A percentile compares a stretch with the other conserved stretches of the same genome.
Conservation (phyloP, 2,888 invertebrate species). For the Sphinx pinastri region DNA sequence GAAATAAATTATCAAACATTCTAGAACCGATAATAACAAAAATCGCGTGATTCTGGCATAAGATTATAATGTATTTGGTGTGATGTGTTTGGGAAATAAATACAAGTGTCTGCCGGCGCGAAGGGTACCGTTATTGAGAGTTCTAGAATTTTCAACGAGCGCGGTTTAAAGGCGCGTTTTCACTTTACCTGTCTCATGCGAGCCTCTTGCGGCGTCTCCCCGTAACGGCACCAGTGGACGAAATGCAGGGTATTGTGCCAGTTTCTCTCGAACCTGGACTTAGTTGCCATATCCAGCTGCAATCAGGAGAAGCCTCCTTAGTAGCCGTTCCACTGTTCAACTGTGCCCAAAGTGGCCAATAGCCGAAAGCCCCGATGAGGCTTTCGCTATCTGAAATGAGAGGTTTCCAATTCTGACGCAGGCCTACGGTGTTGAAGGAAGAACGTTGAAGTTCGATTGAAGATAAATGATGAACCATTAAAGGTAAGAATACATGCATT, state of each 20-base stretch:
- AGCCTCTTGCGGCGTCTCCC: constrained; percentile 86
- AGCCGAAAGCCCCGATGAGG: constrained; percentile 76
- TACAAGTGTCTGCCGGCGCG: constrained; percentile 35
- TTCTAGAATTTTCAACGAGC: constrained; percentile 44
- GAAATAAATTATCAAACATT: constrained; percentile 22
- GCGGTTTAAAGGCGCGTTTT: constrained; percentile 34
- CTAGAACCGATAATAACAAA: constrained; percentile 35
- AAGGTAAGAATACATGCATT: constrained; percentile 63
- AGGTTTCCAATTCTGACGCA: constrained; percentile 82
- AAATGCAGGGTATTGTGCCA: constrained; percentile 88
- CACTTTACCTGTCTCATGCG: constrained; percentile 87
- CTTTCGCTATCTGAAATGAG: constrained; percentile 81
- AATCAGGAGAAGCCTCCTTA: constrained; percentile 83
- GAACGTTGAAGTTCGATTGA: constrained; percentile 58
- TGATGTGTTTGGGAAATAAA: constrained; percentile 28
- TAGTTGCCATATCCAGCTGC: constrained; percentile 84
- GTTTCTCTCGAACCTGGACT: constrained; percentile 84
- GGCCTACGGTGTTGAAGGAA: constrained; percentile 63
- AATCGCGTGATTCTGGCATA: constrained; percentile 23
- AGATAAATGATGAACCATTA: constrained; percentile 51
- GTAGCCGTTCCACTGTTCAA: constrained; percentile 72
- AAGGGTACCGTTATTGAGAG: constrained; percentile 43
- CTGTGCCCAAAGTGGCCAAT: constrained; percentile 71
- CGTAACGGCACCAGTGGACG: constrained; percentile 89
- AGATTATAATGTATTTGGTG: constrained; percentile 5